A percentile compares a stretch with the other conserved stretches of the same genome.
phyloP scores from a whole-genome alignment of 2,888 invertebrate genomes.

The Brachyptera risi region DNA sequence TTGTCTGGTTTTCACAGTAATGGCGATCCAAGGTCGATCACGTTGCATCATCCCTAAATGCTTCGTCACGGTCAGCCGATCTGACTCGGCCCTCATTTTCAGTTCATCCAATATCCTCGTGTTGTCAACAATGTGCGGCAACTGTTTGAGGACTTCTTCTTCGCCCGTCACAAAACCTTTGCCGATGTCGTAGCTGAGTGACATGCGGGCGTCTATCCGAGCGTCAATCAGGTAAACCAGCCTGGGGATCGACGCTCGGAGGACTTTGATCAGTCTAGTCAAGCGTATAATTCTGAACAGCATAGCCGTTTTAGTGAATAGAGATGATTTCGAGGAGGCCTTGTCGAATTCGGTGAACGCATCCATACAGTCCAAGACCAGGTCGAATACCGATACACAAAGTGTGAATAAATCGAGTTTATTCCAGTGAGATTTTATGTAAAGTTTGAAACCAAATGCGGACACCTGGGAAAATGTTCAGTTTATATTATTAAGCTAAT shows the following conservation, averaged over 20 bases:
- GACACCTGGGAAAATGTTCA: too few species aligned
- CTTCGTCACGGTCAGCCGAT: conserved; percentile 48
- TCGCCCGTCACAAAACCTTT: conserved; percentile 59
- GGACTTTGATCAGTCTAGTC: too few species aligned
- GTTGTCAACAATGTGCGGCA: conserved; percentile 50
- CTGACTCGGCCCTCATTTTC: conserved; percentile 35
- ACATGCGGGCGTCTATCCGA: conserved; percentile 54
- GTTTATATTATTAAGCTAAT: too few species aligned
- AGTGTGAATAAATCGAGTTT: conserved; percentile 54
- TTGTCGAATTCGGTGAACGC: conserved; percentile 46
- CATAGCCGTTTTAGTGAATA: too few species aligned
- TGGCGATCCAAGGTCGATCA: conserved; percentile 57
- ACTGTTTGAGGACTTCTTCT: conserved; percentile 53
- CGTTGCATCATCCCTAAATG: conserved; percentile 54
- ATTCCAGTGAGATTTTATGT: conserved; percentile 55
- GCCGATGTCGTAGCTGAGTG: conserved; percentile 60
- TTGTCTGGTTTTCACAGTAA: conserved; percentile 61
- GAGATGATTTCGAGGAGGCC: conserved; percentile 43
- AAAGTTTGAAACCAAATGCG: conserved; percentile 41
- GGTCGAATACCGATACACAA: conserved; percentile 49
- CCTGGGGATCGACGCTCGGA: too few species aligned
- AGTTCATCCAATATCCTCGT: conserved; percentile 40
- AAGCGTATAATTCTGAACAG: too few species aligned
- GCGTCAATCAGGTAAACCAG: too few species aligned
- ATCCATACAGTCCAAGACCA: conserved; percentile 47